These are phyloP conservation scores for Calameuta pallipes DNA, from an alignment of 2,888 invertebrate genomes.

Conservation along the genomic window DNA sequence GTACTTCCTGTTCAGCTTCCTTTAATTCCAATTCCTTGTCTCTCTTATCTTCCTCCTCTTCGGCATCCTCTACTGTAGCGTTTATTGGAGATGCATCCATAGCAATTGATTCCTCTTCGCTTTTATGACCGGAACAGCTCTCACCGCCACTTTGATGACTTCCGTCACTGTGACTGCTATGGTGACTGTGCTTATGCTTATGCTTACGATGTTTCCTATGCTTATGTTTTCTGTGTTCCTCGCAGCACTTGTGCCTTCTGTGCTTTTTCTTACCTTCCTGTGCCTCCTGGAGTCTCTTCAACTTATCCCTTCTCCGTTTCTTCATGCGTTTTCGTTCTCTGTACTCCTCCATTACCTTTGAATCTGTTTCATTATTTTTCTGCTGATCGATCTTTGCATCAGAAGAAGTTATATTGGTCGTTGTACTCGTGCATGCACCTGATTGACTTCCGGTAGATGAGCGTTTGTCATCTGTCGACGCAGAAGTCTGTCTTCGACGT, in stretches of 20 bases:
- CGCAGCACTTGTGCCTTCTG: conserved; percentile 77
- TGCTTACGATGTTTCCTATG: conserved; percentile 74
- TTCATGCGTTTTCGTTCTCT: conserved; percentile 76
- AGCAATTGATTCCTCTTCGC: conserved; percentile 62
- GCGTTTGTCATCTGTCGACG: conserved; percentile 71
- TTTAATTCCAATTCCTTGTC: conserved; percentile 67
- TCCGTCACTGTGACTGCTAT: conserved; percentile 79
- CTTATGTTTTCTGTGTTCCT: conserved; percentile 76
- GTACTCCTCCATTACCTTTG: conserved; percentile 66
- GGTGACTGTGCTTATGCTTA: conserved; percentile 83
- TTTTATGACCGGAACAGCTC: conserved; percentile 54
- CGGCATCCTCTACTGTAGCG: conserved; percentile 67
- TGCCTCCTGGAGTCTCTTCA: conserved; percentile 58
- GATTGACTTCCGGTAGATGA: conserved; percentile 29
- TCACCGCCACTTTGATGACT: conserved; percentile 65
- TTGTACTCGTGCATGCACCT: conserved; percentile 21
- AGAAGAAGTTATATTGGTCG: conserved; percentile 31
- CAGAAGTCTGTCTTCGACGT: conserved; percentile 78
- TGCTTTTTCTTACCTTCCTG: conserved; percentile 74
- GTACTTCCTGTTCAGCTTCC: conserved; percentile 56
- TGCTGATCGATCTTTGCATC: conserved; percentile 27
- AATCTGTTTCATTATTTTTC: conserved; percentile 48
- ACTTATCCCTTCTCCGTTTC: conserved; percentile 76
- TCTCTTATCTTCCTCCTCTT: conserved; percentile 67
- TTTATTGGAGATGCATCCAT: conserved; percentile 64